A percentile compares a stretch with the other conserved stretches of the same genome.
phyloP scores from a whole-genome alignment of 1,140 invertebrate genomes.

The Plectrocnemia conspersa region DNA sequence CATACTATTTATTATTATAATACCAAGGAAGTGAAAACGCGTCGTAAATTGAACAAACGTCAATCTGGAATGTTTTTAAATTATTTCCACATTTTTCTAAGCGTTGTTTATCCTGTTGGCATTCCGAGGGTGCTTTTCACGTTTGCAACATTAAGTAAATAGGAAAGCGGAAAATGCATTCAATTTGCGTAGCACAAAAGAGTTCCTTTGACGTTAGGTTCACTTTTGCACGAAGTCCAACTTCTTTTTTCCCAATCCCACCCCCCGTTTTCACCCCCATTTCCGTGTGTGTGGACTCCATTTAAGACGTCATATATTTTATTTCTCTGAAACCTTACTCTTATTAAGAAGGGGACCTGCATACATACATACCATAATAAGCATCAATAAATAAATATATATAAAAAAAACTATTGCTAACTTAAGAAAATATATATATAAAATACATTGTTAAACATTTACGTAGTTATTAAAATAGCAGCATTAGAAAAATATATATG shows the following conservation, averaged over 20 bases:
- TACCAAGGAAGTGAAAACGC: too few relatives aligned
- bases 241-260: neutral
- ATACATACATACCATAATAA: neutral
- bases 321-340: conserved; percentile 22
- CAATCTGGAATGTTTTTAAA: too few relatives aligned
- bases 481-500: too few relatives aligned
- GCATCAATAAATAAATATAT: neutral
- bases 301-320: conserved; percentile 33
- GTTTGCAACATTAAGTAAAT: conserved; percentile 15
- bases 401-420: neutral
- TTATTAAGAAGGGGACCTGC: neutral
- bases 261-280: conserved; percentile 1
- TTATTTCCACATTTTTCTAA: too few relatives aligned
- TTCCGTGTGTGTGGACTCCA: conserved; percentile 7
- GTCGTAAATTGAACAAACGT: too few relatives aligned
- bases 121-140: neutral
- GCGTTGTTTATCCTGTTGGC: neutral
- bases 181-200: conserved; percentile 24
- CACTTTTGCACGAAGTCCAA: neutral
- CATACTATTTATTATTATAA: too few relatives aligned
- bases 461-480: too few relatives aligned
- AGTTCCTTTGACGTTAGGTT: conserved; percentile 5
- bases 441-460: neutral
- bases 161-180: conserved; percentile 23
- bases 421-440: neutral